A percentile compares a stretch with the other conserved stretches of the same genome.
Evolutionary conservation across 92 coral and sea anemone genomes (phyloP).

Genomic region (Micromussa lordhowensis): DNA sequence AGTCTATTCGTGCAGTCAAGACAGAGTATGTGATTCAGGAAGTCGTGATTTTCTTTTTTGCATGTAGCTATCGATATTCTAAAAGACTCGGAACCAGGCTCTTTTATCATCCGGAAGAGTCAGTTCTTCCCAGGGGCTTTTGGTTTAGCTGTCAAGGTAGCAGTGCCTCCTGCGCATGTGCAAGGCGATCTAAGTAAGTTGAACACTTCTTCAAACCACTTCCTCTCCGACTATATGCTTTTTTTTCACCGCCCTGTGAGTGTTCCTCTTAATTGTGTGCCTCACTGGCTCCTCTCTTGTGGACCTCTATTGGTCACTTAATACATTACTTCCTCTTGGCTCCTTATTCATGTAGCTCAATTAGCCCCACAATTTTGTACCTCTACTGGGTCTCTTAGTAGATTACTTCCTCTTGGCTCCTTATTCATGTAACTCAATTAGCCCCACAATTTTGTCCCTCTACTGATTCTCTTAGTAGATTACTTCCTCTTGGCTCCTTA

Average conservation of each 20-base stretch:
- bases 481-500: not conserved
- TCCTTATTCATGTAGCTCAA: not conserved
- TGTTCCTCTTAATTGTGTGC: not conserved
- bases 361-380: not conserved
- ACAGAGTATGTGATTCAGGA: not conserved
- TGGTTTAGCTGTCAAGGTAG: conserved; percentile 97
- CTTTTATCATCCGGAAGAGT: conserved; percentile 93
- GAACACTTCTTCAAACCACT: not conserved
- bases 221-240: too few species aligned
- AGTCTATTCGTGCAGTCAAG: not conserved
- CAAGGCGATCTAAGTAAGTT: conserved; percentile 96
- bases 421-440: not conserved
- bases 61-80: conserved; percentile 79
- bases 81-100: conserved; percentile 92
- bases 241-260: not conserved
- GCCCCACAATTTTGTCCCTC: not conserved
- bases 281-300: not conserved
- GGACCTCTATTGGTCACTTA: not conserved
- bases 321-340: not conserved
- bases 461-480: too few species aligned
- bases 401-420: not conserved
- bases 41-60: not conserved
- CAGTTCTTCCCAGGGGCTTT: conserved; percentile 97
- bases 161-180: conserved; percentile 96
- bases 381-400: not conserved